Percentiles rank a stretch among this genome's conserved stretches.
These are phyloP conservation scores for Drosophila recens DNA, from an alignment of 2,888 invertebrate genomes.

Conservation along the genomic window DNA sequence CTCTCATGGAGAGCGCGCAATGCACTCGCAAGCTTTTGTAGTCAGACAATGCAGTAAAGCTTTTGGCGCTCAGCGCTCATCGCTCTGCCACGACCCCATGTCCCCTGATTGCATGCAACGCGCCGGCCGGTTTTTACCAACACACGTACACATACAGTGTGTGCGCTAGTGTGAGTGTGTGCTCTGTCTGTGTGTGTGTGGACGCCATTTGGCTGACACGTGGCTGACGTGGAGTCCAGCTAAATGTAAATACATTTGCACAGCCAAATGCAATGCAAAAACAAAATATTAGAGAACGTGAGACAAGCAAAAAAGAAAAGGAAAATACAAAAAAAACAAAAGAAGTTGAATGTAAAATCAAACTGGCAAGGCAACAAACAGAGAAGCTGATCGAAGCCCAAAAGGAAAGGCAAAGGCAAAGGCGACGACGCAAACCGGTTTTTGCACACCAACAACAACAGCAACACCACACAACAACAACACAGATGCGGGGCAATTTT, in stretches of 20 bases:
- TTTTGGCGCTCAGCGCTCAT: conserved; percentile 54
- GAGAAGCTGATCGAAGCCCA: conserved; percentile 37
- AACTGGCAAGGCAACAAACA: conserved; percentile 62
- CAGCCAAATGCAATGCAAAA: conserved; percentile 50
- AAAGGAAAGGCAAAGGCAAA: conserved; percentile 38
- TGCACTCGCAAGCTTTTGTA: conserved; percentile 69
- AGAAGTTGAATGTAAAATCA: conserved; percentile 20
- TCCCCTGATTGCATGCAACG: conserved; percentile 48
- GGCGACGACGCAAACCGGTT: conserved; percentile 70
- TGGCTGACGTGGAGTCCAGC: conserved; percentile 70
- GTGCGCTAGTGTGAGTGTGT: conserved; percentile 5
- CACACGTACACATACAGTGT: conserved; percentile 5
- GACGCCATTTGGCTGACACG: conserved; percentile 78
- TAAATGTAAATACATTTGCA: conserved; percentile 20
- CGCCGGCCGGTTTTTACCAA: conserved; percentile 74
- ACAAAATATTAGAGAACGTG: conserved; percentile 27
- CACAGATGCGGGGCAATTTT: conserved; percentile 60
- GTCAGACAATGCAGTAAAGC: conserved; percentile 59
- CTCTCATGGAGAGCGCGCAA: conserved; percentile 37
- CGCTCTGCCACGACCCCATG: conserved; percentile 10
- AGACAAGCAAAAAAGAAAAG: neutral
- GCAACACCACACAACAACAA: conserved; percentile 18
- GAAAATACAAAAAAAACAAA: conserved; percentile 4
- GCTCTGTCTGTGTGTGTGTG: conserved; percentile 37
- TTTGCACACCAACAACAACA: conserved; percentile 38